phyloP scores from a whole-genome alignment of 2,888 invertebrate genomes.

The Gasteruption jaculator region DNA sequence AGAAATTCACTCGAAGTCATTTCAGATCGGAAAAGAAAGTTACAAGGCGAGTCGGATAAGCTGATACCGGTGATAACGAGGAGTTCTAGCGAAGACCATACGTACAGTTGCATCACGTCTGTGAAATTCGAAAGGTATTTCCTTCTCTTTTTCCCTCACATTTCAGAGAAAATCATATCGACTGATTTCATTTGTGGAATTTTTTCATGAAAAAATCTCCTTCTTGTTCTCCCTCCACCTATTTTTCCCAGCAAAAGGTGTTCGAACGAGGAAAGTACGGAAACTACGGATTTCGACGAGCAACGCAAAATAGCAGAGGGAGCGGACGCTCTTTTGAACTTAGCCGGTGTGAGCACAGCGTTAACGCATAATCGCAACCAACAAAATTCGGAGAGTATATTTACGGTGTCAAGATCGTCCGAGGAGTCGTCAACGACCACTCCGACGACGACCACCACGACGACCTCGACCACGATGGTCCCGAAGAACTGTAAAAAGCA shows the following conservation, averaged over 20 bases:
- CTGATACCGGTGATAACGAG: constrained; percentile 70
- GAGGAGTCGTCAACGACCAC: too few species aligned
- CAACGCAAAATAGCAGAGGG: constrained; percentile 72
- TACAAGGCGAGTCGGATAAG: constrained; percentile 37
- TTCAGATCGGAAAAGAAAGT: constrained; percentile 44
- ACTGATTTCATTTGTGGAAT: too few species aligned
- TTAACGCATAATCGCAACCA: constrained; percentile 31
- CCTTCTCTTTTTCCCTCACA: constrained; percentile 1
- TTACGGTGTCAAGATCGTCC: constrained; percentile 24
- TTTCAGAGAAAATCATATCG: too few species aligned
- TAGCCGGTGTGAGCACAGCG: constrained; percentile 61
- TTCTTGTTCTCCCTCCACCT: not conserved
- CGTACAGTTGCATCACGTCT: constrained; percentile 64
- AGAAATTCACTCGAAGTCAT: not conserved
- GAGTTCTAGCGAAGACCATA: constrained; percentile 90
- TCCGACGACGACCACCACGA: constrained; percentile 15
- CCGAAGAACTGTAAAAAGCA: too few species aligned
- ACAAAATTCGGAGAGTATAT: constrained; percentile 32
- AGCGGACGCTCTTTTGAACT: constrained; percentile 72
- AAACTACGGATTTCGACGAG: constrained; percentile 64
- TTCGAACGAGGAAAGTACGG: constrained; percentile 33
- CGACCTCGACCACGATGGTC: too few species aligned
- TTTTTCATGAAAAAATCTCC: not conserved
- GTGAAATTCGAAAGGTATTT: constrained; percentile 43
- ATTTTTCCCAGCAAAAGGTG: constrained; percentile 30